Evolutionary conservation across 1,140 invertebrate species (phyloP).

Genomic region (Meloidogyne chitwoodi): DNA sequence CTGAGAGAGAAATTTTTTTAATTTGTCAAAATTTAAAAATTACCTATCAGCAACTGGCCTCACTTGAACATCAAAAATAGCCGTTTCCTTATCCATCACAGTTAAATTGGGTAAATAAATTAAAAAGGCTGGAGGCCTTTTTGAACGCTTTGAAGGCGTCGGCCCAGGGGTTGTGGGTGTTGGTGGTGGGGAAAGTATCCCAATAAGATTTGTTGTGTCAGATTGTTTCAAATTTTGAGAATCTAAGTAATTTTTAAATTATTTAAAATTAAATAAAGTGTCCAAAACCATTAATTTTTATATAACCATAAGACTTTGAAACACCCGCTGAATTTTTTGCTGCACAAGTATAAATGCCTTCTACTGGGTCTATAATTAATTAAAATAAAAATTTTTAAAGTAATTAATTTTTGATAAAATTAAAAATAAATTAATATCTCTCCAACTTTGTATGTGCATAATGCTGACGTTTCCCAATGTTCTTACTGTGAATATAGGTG

Average conservation of each 20-base stretch:
- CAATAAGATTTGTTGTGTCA: not conserved
- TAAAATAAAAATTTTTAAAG: not conserved
- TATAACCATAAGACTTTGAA: constrained; percentile 56
- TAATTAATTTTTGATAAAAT: too few species aligned
- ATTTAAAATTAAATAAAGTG: not conserved
- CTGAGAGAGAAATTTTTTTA: constrained; percentile 30
- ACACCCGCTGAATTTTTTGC: constrained; percentile 41
- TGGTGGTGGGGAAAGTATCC: constrained; percentile 10
- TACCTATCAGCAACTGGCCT: constrained; percentile 3
- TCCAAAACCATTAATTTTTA: constrained; percentile 45
- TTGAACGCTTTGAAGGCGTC: constrained; percentile 25
- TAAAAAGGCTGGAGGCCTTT: constrained; percentile 28
- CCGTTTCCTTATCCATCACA: constrained; percentile 37
- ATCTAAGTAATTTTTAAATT: not conserved
- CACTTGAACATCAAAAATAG: constrained; percentile 55
- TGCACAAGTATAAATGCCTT: not conserved
- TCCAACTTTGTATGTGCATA: constrained; percentile 12
- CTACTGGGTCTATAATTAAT: not conserved
- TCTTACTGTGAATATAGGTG: not conserved
- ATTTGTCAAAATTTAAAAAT: not conserved
- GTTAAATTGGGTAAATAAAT: constrained; percentile 49
- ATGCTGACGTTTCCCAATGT: constrained; percentile 12
- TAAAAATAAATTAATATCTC: too few species aligned
- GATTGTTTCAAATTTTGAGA: not conserved
- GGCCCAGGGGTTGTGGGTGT: not conserved